phyloP scores from a whole-genome alignment of 2,888 invertebrate genomes.

The Sarcophaga rosellei region DNA sequence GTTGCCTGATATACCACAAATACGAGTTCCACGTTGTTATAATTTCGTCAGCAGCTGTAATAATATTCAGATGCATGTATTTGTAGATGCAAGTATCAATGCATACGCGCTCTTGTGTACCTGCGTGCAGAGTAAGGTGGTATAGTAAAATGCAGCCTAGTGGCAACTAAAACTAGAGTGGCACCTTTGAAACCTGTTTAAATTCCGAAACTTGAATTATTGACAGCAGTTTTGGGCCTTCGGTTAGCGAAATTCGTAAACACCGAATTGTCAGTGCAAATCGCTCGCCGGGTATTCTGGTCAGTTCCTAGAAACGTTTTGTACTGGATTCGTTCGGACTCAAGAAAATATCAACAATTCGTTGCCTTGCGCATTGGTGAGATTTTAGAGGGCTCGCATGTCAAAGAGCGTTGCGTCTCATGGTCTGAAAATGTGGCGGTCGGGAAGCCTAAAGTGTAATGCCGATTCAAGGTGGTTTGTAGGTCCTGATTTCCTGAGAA shows the following conservation, averaged over 20 bases:
- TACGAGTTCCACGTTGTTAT: not conserved
- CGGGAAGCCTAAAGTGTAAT: not conserved
- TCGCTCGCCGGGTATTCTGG: constrained; percentile 16
- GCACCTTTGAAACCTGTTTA: constrained; percentile 56
- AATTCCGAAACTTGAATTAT: constrained; percentile 57
- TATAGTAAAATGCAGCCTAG: constrained; percentile 1
- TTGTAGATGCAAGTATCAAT: constrained; percentile 28
- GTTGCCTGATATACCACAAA: too few species aligned
- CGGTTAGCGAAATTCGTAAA: constrained; percentile 43
- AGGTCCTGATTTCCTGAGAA: constrained; percentile 25
- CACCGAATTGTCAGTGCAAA: constrained; percentile 36
- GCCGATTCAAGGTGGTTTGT: constrained; percentile 9
- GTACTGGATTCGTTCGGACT: constrained; percentile 60
- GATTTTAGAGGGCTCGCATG: constrained; percentile 34
- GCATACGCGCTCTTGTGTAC: constrained; percentile 39
- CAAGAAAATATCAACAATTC: constrained; percentile 61
- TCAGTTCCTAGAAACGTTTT: constrained; percentile 14
- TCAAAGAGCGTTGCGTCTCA: constrained; percentile 60
- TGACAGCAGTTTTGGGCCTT: constrained; percentile 54
- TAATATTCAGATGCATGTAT: not conserved
- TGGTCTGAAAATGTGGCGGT: constrained; percentile 36
- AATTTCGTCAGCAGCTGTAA: not conserved
- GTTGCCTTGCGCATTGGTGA: constrained; percentile 54
- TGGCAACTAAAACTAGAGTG: constrained; percentile 43
- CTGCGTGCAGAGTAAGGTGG: not conserved